A percentile compares a stretch with the other conserved stretches of the same genome.
These are phyloP conservation scores for Muscina levida DNA, from an alignment of 2,888 invertebrate genomes.

Conservation along the genomic window DNA sequence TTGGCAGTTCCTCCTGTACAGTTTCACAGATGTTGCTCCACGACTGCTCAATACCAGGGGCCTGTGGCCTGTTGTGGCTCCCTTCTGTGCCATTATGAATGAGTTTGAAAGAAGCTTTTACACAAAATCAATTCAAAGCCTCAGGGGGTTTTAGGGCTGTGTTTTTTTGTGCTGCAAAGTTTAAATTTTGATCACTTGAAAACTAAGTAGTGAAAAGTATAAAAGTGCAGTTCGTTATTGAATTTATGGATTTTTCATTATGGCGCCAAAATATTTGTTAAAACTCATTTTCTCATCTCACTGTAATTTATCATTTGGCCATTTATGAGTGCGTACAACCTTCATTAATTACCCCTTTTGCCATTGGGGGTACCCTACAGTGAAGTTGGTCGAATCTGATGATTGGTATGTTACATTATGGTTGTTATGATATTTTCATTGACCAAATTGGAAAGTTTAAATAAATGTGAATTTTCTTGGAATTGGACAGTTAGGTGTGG, in stretches of 20 bases:
- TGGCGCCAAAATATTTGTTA: constrained; percentile 60
- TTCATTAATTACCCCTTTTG: constrained; percentile 53
- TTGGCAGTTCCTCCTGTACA: constrained; percentile 64
- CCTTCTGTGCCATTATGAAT: neutral
- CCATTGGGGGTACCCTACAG: neutral
- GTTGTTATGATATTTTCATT: no score
- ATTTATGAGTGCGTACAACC: constrained; percentile 54
- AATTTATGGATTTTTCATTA: constrained; percentile 12
- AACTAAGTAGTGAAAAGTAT: constrained; percentile 20
- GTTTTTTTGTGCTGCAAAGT: neutral
- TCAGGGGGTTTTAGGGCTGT: constrained; percentile 46
- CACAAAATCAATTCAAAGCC: constrained; percentile 39
- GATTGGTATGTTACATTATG: no score
- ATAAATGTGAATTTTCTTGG: no score
- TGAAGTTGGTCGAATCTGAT: no score
- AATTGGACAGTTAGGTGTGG: no score
- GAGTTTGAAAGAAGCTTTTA: neutral
- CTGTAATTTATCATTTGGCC: constrained; percentile 42
- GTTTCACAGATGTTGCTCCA: neutral
- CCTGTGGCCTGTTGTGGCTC: constrained; percentile 56
- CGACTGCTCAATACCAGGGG: constrained; percentile 25
- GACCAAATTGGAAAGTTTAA: no score
- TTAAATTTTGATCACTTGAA: neutral
- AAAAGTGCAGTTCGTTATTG: constrained; percentile 33
- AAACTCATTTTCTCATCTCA: constrained; percentile 43